These are phyloP conservation scores for Crossocerus cetratus DNA, from an alignment of 2,888 invertebrate species.

Conservation along the genomic window DNA sequence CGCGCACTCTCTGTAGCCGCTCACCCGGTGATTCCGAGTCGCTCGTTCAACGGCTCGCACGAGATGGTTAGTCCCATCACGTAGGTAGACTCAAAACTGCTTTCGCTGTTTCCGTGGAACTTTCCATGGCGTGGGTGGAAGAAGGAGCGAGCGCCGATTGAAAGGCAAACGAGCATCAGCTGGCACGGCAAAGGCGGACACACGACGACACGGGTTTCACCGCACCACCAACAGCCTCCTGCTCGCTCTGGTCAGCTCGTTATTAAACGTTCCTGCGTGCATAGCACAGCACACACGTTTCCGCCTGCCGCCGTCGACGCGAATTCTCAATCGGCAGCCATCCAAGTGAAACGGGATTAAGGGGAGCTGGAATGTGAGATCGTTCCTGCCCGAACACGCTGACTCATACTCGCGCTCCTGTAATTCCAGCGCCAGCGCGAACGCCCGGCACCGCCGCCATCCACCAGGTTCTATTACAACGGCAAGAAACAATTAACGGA, in stretches of 20 bases:
- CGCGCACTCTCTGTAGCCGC: too few relatives aligned
- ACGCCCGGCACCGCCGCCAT: not conserved
- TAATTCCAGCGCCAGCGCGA: constrained; percentile 8
- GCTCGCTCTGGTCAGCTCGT: too few relatives aligned
- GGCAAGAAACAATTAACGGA: constrained; percentile 30
- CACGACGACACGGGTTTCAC: constrained; percentile 13
- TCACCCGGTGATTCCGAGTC: too few relatives aligned
- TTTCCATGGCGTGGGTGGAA: constrained; percentile 51
- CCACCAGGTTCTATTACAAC: not conserved
- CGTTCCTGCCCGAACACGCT: constrained; percentile 22
- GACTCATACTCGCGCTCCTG: constrained; percentile 26
- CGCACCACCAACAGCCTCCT: not conserved
- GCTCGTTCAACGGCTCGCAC: too few relatives aligned
- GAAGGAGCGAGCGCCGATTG: constrained; percentile 44
- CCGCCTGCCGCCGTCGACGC: not conserved
- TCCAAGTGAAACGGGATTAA: constrained; percentile 22
- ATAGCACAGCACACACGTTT: not conserved
- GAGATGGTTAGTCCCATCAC: constrained; percentile 54
- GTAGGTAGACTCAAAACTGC: constrained; percentile 57
- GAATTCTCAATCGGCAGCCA: constrained; percentile 20
- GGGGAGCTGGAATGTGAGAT: constrained; percentile 10
- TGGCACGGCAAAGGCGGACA: constrained; percentile 11
- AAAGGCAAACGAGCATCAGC: constrained; percentile 46
- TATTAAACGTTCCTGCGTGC: too few relatives aligned
- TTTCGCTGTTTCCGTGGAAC: constrained; percentile 54